phyloP scores from a whole-genome alignment of 2,113 vertebrate species.

The Neolamprologus fasciatus region DNA sequence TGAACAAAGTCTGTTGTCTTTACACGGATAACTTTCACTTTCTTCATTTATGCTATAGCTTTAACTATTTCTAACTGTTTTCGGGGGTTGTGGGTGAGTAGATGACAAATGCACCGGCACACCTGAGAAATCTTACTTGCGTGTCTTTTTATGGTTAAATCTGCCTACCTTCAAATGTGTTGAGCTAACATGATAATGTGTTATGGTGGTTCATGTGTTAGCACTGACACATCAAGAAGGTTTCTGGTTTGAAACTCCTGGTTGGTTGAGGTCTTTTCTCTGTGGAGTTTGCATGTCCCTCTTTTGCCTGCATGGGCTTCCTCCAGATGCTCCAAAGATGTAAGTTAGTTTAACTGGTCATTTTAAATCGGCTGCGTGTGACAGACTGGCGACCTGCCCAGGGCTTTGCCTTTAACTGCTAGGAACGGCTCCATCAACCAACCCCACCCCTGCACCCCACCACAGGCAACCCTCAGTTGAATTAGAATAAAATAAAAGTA shows the following conservation, averaged over 20 bases:
- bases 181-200: not conserved
- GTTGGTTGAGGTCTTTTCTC: not conserved
- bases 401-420: not conserved
- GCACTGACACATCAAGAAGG: not conserved
- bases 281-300: not conserved
- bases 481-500: not conserved
- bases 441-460: not conserved
- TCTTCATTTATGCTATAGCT: not conserved
- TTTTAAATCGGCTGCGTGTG: not conserved
- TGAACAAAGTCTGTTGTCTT: not conserved
- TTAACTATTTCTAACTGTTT: not conserved
- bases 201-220: not conserved
- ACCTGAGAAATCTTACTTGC: not conserved
- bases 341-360: not conserved
- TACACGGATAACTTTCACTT: not conserved
- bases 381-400: not conserved
- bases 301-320: not conserved
- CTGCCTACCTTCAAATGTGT: not conserved
- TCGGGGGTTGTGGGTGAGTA: not conserved
- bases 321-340: not conserved
- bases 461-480: not conserved
- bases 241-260: not conserved
- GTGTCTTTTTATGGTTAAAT: not conserved
- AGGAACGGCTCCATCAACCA: not conserved
- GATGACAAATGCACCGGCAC: not conserved